phyloP scores from a whole-genome alignment of 2,888 invertebrate species.

The Acronicta alni region DNA sequence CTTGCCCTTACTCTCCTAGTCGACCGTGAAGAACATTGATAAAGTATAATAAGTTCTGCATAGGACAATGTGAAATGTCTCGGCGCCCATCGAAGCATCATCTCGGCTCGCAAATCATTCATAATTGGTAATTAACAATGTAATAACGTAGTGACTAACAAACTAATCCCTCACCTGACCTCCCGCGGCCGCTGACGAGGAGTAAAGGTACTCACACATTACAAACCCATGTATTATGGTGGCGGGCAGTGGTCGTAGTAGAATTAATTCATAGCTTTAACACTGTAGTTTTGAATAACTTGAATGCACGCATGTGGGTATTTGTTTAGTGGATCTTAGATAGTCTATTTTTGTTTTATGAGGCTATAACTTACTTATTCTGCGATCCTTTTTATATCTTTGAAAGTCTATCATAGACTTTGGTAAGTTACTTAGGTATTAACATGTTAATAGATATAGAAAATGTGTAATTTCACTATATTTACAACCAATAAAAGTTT shows the following conservation, averaged over 20 bases:
- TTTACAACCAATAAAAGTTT: too few species aligned
- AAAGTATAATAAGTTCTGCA: not conserved
- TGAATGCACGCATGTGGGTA: constrained; percentile 24
- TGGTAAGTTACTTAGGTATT: too few species aligned
- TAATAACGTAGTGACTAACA: constrained; percentile 69
- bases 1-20: too few species aligned
- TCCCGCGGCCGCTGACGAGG: constrained; percentile 83
- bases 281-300: not conserved
- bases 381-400: not conserved
- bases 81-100: constrained; percentile 4
- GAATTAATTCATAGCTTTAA: not conserved
- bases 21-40: too few species aligned
- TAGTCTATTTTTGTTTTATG: constrained; percentile 1
- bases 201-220: constrained; percentile 71
- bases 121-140: constrained; percentile 3
- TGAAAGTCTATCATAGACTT: too few species aligned
- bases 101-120: constrained; percentile 8
- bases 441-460: too few species aligned
- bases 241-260: constrained; percentile 14
- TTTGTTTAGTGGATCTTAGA: constrained; percentile 29
- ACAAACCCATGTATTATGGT: constrained; percentile 36
- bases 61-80: not conserved
- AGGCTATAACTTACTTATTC: not conserved
- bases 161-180: constrained; percentile 72
- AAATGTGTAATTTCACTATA: too few species aligned